Base-by-base conservation (phyloP, 2,113 vertebrate species). In the Willisornis vidua region DNA sequence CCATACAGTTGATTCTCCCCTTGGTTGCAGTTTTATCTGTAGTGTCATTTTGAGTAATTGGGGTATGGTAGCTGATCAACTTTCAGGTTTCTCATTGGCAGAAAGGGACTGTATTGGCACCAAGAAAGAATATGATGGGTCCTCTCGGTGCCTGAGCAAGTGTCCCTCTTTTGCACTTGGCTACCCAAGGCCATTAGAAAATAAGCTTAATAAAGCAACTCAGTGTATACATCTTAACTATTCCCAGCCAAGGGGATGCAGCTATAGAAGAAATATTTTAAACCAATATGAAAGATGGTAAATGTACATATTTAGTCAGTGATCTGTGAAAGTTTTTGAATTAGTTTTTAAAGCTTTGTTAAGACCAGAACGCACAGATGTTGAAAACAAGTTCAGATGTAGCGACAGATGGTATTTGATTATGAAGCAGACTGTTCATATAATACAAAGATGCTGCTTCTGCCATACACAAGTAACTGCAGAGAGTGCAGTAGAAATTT, bases 361-460 rank as follows among this genome's bases (percentile, higher is more conserved):
- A 99, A 99, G 99, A 99, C 99, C 99, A 99, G 98, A 98, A 98
- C 98, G 99, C 99, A 99, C 99, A 99, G 99, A 99, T 99, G 99
- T 99, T 99, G 99, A 99, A 99, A 99, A 99, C 99, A 99, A 99
- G 99, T 99, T 99, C 99, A 99, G 99, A 99, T 99, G 99, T 99
- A 99, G 98, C 98, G 99, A 99, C 99, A 99, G 99, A 99, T 99
- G 99, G 99, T 99, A 99, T 99, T 99, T 99, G 99, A 99, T 99
- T 99, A 99, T 99, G 98, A 98, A 99, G 98, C 99, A 99, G 99
- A 99, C 98, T 99, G 99, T 99, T 98, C 98, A 98, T 99, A 99
- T 99, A 99, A 99, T 99, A 99, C 99, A 99, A 99, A 99, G 99
- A 99, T 99, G 99, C 99, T 98, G 98, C 98, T 98, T 98, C 99